Base-by-base conservation (phyloP, 1,140 invertebrate species). In the Octopus sinensis region DNA sequence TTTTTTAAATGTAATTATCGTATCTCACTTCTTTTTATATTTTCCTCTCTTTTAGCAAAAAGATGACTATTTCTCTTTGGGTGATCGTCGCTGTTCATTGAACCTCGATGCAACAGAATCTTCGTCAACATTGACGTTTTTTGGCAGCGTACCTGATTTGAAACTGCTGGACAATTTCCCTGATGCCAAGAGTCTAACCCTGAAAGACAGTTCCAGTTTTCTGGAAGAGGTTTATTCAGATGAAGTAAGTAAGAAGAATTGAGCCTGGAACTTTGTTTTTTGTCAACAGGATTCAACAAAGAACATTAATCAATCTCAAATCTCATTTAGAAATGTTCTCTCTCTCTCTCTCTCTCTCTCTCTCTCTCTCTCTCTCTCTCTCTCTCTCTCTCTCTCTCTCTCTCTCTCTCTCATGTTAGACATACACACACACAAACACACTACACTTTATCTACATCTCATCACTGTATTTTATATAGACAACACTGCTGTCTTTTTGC, bases 81-180 rank as follows among this genome's bases (percentile, higher is more conserved):
- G 84, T n/a, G 84, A 88, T 76, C 83, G 88, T 76, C 85, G 87
- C 23, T 85, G 85, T 12, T 89, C 88, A 7, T 83, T 86, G 77
- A 87, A 86, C 79, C 76, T 85, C 10, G 84, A 86, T 43, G 84
- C 84, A 0, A 83, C 85, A 5, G 83, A 84, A 23, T 81, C 84
- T 4, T 78, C 85, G 1, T 81, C 79, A 10, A 43, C 30, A 43
- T 23, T 79, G 9, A 54, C 84, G 12, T 84, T 86, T 76, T 89
- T 87, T 85, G 87, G 88, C 54, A 88, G 87, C 80, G 88, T 88
- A 51, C 88, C 88, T 56, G 88, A 89, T 81, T 82, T 89, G 51
- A 86, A 88, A 79, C 78, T 86, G 17, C 80, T 89, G 13, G 83
- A 81, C 54, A 79, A 83, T 53, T 75, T 86, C 85, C 17, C 85